Evolutionary conservation across 1,140 invertebrate genomes (phyloP), one percentile per base, ranked within the genome.

Genomic region (Anoplolepis gracilipes): DNA sequence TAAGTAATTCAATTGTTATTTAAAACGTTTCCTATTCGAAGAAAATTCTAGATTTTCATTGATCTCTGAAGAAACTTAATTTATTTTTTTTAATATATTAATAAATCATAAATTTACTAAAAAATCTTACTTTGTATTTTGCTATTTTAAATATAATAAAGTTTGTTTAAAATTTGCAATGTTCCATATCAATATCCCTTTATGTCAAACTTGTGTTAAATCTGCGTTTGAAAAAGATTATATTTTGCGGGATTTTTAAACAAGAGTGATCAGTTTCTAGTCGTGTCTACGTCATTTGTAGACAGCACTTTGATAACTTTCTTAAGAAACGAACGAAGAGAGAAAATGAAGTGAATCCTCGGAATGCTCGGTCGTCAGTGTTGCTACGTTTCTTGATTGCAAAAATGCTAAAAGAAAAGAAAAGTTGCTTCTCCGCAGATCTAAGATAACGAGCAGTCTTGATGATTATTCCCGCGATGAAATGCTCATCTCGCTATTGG

Each of bases 321-420:
- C 61, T 46, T 16, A 78, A 53, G 73, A 65, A 36, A 61, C 42
- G n/a, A n/a, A n/a, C n/a, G n/a, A n/a, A n/a, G n/a, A n/a, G n/a
- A n/a, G n/a, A 90, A 87, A 90, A 89, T 59, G 85, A 89, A 87
- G 76, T 75, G 76, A 79, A 73, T 90, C 73, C 61, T 53, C 46
- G 36, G 55, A 69, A 46, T 70, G n/a, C 57, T 81, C 64, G 81
- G 87, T 90, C 79, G 77, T 89, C 85, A 84, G n/a, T n/a, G 36
- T n/a, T 75, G 57, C 62, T 55, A 64, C 46, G 84, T 88, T 72
- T 72, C n/a, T 62, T 90, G 88, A 90, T 90, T 87, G 79, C 79
- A 39, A 89, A 36, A 55, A 85, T 39, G 36, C 49, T 86, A 75
- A 86, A 85, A 70, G 69, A 49, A 16, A 79, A 76, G n/a, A 57